These are phyloP conservation scores for Malacosoma neustria DNA, from an alignment of 2,888 invertebrate species.

Conservation along the genomic window DNA sequence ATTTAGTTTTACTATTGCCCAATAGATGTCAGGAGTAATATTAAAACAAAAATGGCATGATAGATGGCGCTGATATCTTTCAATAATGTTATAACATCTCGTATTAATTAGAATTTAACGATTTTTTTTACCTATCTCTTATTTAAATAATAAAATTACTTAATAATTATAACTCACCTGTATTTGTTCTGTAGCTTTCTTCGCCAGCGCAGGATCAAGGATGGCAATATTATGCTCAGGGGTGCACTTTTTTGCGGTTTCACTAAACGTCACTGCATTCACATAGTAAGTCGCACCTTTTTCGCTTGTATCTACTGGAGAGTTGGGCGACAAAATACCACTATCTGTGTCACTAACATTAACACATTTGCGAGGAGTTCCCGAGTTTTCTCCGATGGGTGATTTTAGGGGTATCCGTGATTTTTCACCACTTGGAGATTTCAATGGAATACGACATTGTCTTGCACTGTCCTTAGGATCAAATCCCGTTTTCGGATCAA, in stretches of 20 bases:
- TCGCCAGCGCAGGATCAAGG: constrained; percentile 54
- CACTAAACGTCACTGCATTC: constrained; percentile 56
- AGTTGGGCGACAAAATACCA: constrained; percentile 77
- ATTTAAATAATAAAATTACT: too few relatives aligned
- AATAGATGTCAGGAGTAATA: constrained; percentile 33
- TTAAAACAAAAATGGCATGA: too few relatives aligned
- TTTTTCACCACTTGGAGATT: constrained; percentile 42
- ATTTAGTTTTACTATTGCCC: constrained; percentile 16
- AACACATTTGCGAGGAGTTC: constrained; percentile 43
- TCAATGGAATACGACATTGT: constrained; percentile 39
- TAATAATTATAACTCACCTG: constrained; percentile 52
- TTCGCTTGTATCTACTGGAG: constrained; percentile 71
- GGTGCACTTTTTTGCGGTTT: constrained; percentile 42
- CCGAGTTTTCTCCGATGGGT: constrained; percentile 43
- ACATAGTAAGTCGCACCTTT: constrained; percentile 44
- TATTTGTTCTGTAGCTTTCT: constrained; percentile 63
- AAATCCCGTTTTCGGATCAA: constrained; percentile 66
- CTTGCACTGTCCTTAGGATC: constrained; percentile 35
- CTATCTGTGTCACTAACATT: constrained; percentile 78
- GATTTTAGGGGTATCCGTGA: constrained; percentile 50
- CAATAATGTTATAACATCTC: too few relatives aligned
- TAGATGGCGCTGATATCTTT: not conserved
- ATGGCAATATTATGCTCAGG: constrained; percentile 53
- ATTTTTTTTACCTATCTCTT: too few relatives aligned
- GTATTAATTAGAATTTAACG: too few relatives aligned